Conservation (phyloP, 2,797 vertebrate genomes). For the Pelochelys cantorii region DNA sequence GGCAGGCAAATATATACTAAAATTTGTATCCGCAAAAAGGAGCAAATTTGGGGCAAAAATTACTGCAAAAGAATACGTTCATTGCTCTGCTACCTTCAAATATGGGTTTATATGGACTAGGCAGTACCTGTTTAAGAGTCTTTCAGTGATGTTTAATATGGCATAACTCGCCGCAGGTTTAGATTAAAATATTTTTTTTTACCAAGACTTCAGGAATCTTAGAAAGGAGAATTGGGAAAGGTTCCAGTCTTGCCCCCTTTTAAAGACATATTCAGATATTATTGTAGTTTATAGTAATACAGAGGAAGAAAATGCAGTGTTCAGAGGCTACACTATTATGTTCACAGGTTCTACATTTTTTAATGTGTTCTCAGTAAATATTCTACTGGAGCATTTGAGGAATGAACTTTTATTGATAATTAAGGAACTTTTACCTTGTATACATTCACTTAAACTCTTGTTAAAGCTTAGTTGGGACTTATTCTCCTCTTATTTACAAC, state of each 20-base stretch:
- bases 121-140: not conserved
- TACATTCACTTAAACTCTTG: not conserved
- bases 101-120: not conserved
- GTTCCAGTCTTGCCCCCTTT: not conserved
- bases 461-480: not conserved
- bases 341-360: not conserved
- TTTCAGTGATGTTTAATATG: not conserved
- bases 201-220: not conserved
- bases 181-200: not conserved
- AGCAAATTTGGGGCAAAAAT: not conserved
- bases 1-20: not conserved
- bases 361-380: rapidly evolving
- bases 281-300: not conserved
- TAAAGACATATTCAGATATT: not conserved
- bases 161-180: not conserved
- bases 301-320: not conserved
- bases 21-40: not conserved
- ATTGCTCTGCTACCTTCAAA: not conserved
- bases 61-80: not conserved
- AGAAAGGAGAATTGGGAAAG: not conserved
- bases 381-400: not conserved
- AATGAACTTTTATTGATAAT: not conserved
- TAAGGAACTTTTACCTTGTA: not conserved
- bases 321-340: not conserved
- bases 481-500: not conserved